Evolutionary conservation across 2,113 vertebrate genomes (phyloP).

Genomic region (Gracilinanus agilis): DNA sequence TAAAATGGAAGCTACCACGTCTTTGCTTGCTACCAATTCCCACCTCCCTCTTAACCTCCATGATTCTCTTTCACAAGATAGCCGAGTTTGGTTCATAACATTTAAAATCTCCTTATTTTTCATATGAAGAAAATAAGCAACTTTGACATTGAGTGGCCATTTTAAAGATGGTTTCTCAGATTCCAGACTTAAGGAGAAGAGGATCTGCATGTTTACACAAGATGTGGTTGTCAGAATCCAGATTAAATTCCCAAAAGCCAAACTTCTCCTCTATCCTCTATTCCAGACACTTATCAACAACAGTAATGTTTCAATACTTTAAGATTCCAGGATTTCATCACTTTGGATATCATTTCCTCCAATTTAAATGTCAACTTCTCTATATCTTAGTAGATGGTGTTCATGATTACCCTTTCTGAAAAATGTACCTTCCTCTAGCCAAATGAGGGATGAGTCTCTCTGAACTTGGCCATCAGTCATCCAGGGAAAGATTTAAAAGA

Average conservation of each 20-base stretch:
- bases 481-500: background rate
- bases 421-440: background rate
- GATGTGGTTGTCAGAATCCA: background rate
- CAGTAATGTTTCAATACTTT: background rate
- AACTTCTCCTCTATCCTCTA: background rate
- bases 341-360: background rate
- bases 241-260: background rate
- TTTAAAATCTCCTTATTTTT: constrained; percentile 23
- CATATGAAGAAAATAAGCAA: constrained; percentile 61
- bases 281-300: constrained; percentile 26
- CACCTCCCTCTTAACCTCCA: background rate
- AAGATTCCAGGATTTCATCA: background rate
- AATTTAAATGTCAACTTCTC: background rate
- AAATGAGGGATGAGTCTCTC: background rate
- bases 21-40: background rate
- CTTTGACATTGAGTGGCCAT: constrained; percentile 63
- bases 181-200: constrained; percentile 49
- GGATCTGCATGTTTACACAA: background rate
- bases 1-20: background rate
- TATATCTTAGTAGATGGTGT: background rate
- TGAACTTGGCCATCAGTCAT: background rate
- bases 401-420: background rate
- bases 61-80: background rate
- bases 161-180: constrained; percentile 64
- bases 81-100: background rate